Evolutionary conservation across 2,113 vertebrate species (phyloP).

Genomic region (Patagioenas fasciata): DNA sequence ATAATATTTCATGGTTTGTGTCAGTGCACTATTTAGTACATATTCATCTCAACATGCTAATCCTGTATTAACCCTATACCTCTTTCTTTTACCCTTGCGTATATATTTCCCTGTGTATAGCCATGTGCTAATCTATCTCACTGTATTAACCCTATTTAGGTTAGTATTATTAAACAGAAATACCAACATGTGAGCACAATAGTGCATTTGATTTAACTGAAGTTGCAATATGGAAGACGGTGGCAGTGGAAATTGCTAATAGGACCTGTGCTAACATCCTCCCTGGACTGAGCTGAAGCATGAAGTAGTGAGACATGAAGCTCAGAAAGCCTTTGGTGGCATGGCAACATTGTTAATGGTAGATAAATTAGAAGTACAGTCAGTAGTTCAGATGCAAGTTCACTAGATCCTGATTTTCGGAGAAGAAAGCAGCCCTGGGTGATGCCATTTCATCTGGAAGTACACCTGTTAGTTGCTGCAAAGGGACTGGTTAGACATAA

Average conservation of each 20-base stretch:
- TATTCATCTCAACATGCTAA: background rate
- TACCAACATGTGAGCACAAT: background rate
- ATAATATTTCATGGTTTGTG: background rate
- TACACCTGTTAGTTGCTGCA: background rate
- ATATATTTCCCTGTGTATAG: background rate
- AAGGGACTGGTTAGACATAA: background rate
- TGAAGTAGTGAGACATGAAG: background rate
- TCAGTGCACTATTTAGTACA: background rate
- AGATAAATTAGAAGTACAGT: background rate
- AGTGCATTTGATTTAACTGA: background rate
- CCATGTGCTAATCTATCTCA: background rate
- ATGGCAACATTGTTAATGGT: background rate
- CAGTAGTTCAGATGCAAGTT: background rate
- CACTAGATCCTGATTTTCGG: background rate
- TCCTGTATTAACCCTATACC: background rate
- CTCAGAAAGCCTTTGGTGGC: background rate
- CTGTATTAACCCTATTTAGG: background rate
- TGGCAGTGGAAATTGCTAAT: background rate
- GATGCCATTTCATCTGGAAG: background rate
- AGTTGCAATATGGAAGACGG: background rate
- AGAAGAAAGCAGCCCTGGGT: background rate
- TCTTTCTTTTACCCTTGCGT: background rate
- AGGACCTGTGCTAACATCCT: background rate
- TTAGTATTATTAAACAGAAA: background rate
- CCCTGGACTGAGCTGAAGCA: background rate